Base-by-base conservation (phyloP, 2,888 invertebrate species). In the Osmoderma eremita region DNA sequence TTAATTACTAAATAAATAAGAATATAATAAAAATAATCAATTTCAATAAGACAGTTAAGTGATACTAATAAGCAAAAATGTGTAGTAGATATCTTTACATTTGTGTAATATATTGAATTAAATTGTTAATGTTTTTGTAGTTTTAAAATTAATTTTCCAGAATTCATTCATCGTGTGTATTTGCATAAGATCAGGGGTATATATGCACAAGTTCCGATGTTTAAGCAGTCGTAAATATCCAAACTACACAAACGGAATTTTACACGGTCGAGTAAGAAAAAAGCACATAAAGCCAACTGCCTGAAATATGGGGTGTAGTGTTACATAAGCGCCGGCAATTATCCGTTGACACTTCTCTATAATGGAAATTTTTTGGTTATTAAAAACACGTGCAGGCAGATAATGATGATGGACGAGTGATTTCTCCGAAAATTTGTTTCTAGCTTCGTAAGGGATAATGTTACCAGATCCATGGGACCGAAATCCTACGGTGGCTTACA, bases 331-430 rank as follows among this genome's bases (percentile, higher is more conserved):
- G 68, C 68, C 68, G 68, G 63, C 68, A 68, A 68, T 68, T 68
- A 68, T 68, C 42, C 66, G 64, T 69, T 70, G 68, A 70, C 70
- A 69, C 70, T 70, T 70, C 64, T 64, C 63, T 24, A 66, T 69
- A 70, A 70, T 67, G 67, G 64, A 70, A 70, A 70, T 70, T 70
- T 68, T 63, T 70, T 68, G 68, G 67, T 64, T 70, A 70, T 70
- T 70, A 70, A 68, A 68, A 70, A 68, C 70, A 70, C 67, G 63
- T 70, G 70, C 48, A 62, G 63, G 53, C 51, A 63, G 64, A 67
- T 64, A 62, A 70, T 63, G 66, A 70, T 70, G 70, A 70, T 69
- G 61, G 58, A 70, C 65, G 69, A 53, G 53, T 48, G 64, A 68
- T 69, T 69, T 63, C 63, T 68, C 12, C 38, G 63, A 58, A 70